Percentiles rank a stretch among this genome's conserved stretches.
phyloP scores from a whole-genome alignment of 2,113 vertebrate genomes.

The Dicerorhinus sumatrensis region DNA sequence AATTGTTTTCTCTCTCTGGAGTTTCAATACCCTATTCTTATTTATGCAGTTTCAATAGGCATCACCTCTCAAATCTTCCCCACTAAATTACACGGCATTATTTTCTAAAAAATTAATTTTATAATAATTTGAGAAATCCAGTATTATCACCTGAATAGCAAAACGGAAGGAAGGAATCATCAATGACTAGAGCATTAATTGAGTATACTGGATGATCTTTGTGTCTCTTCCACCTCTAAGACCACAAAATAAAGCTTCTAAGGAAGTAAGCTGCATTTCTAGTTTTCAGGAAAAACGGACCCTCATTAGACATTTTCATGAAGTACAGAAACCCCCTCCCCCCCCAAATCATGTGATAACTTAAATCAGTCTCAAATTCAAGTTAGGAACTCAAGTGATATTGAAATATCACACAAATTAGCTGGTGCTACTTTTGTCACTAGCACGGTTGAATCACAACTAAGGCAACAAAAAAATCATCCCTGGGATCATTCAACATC shows the following conservation, averaged over 20 bases:
- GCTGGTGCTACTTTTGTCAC: not conserved
- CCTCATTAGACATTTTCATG: not conserved
- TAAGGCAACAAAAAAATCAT: constrained; percentile 39
- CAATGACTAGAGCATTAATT: not conserved
- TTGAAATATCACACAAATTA: not conserved
- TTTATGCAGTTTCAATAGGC: constrained; percentile 10
- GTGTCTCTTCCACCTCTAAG: not conserved
- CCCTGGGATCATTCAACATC: not conserved
- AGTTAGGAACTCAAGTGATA: constrained; percentile 17
- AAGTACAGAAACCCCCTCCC: not conserved
- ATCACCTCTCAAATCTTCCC: constrained; percentile 26
- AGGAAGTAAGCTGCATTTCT: not conserved
- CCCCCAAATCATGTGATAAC: not conserved
- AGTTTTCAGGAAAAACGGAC: constrained; percentile 21
- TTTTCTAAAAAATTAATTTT: constrained; percentile 29
- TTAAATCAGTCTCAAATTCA: constrained; percentile 35
- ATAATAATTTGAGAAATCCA: constrained; percentile 35
- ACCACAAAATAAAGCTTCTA: constrained; percentile 30
- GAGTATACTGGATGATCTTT: not conserved
- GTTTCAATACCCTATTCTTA: not conserved
- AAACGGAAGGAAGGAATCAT: not conserved
- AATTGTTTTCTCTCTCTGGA: not conserved
- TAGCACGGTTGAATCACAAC: constrained; percentile 17
- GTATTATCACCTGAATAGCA: not conserved
- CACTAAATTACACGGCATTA: not conserved